Percentiles rank a stretch among this genome's conserved stretches.
Evolutionary conservation across 2,888 invertebrate genomes (phyloP).

Genomic region (Dasypogon diadema): DNA sequence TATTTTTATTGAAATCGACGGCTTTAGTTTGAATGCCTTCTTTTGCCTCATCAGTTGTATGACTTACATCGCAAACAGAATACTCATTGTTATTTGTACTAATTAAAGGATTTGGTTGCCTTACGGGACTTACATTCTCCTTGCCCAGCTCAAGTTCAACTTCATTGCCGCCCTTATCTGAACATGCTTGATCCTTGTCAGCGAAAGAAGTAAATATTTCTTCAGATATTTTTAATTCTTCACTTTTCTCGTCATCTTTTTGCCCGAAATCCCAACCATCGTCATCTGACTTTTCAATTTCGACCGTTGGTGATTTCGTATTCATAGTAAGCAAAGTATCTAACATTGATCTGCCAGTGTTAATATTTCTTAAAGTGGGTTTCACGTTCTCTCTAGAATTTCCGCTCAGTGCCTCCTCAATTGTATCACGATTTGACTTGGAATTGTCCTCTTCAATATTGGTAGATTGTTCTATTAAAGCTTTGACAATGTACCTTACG

Average conservation of each 20-base stretch:
- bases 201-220: not conserved
- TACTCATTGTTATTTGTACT: slow-evolving; percentile 38
- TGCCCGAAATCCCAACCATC: slow-evolving; percentile 27
- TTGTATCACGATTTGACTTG: not conserved
- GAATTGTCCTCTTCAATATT: slow-evolving; percentile 60
- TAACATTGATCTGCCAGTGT: slow-evolving; percentile 54
- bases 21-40: slow-evolving; percentile 58
- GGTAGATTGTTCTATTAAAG: slow-evolving; percentile 76
- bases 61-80: slow-evolving; percentile 44
- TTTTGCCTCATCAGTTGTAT: slow-evolving; percentile 55
- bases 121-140: not conserved
- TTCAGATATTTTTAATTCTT: not conserved
- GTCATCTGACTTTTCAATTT: slow-evolving; percentile 4
- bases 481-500: slow-evolving; percentile 78
- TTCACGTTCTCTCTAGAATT: not conserved
- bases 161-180: not conserved
- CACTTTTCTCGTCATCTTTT: not conserved
- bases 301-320: not conserved
- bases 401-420: not conserved
- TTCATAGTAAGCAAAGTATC: slow-evolving; percentile 51
- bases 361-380: not conserved
- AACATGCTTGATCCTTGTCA: not conserved
- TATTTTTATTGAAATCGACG: slow-evolving; percentile 60
- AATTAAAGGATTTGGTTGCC: not conserved
- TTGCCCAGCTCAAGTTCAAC: not conserved